These are phyloP conservation scores for Acholoe squamosa DNA, from an alignment of 2,888 invertebrate genomes.

Conservation along the genomic window DNA sequence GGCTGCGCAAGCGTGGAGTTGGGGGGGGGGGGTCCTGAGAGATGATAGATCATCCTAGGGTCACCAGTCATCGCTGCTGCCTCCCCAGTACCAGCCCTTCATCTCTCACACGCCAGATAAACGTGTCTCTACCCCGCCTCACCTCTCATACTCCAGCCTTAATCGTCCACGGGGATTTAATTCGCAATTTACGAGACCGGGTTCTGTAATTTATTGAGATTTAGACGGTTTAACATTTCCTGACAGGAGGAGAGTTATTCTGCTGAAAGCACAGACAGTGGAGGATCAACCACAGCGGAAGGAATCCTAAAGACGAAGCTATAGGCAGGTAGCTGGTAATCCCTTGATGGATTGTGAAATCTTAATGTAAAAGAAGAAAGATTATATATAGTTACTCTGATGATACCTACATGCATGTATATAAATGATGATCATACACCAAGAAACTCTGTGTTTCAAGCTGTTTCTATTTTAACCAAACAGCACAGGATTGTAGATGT, in stretches of 20 bases:
- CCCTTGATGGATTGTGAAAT: too few species aligned
- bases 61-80: neutral
- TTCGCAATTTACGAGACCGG: neutral
- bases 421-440: too few species aligned
- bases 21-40: neutral
- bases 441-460: too few species aligned
- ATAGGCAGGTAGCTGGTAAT: too few species aligned
- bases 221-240: neutral
- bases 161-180: constrained; percentile 10
- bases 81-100: neutral
- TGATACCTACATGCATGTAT: too few species aligned
- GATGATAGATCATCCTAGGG: constrained; percentile 51
- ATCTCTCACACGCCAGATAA: constrained; percentile 10
- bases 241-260: constrained; percentile 22
- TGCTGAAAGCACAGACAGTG: neutral
- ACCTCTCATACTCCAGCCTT: neutral
- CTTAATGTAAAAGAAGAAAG: too few species aligned
- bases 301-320: too few species aligned
- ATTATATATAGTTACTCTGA: too few species aligned
- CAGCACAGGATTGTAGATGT: too few species aligned
- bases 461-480: too few species aligned
- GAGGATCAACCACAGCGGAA: too few species aligned
- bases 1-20: too few species aligned
- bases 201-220: neutral
- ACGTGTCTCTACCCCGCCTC: neutral